These are phyloP conservation scores for Sebastes flavidus DNA, from an alignment of 2,797 vertebrate genomes.

Conservation along the genomic window DNA sequence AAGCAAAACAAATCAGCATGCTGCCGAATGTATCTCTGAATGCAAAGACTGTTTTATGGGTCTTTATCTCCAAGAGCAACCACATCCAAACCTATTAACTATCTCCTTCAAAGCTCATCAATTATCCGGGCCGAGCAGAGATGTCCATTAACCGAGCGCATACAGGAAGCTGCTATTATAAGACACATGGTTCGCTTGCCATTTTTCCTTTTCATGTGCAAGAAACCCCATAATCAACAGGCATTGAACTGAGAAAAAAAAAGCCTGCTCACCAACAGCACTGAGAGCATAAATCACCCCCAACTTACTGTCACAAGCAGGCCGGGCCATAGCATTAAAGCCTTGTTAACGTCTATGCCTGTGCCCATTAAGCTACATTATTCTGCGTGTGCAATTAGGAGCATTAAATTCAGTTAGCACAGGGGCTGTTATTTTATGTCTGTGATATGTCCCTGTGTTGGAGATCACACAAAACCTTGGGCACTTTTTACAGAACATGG, in stretches of 20 bases:
- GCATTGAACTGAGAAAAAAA: neutral
- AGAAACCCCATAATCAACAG: conserved; percentile 7
- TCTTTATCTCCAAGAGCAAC: neutral
- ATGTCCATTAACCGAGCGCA: neutral
- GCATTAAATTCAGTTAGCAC: conserved; percentile 5
- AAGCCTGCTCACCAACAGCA: neutral
- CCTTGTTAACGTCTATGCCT: conserved; percentile 21
- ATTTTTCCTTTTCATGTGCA: conserved; percentile 17
- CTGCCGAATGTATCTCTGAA: neutral
- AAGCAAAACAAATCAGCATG: neutral
- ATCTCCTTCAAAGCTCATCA: conserved; percentile 13
- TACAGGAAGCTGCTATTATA: conserved; percentile 1
- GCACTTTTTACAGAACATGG: neutral
- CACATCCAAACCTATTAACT: neutral
- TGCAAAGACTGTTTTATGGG: neutral
- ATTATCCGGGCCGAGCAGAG: neutral
- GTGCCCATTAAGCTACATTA: conserved; percentile 13
- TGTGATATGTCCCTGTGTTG: neutral
- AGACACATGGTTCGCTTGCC: neutral
- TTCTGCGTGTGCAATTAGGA: conserved; percentile 27
- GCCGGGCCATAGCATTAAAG: conserved; percentile 11
- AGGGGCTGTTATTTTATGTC: neutral
- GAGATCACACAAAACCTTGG: neutral
- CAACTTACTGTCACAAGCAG: neutral
- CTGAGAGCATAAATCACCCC: conserved; percentile 5